phyloP scores from a whole-genome alignment of 2,888 invertebrate genomes.

The Stenotaenia linearis region DNA sequence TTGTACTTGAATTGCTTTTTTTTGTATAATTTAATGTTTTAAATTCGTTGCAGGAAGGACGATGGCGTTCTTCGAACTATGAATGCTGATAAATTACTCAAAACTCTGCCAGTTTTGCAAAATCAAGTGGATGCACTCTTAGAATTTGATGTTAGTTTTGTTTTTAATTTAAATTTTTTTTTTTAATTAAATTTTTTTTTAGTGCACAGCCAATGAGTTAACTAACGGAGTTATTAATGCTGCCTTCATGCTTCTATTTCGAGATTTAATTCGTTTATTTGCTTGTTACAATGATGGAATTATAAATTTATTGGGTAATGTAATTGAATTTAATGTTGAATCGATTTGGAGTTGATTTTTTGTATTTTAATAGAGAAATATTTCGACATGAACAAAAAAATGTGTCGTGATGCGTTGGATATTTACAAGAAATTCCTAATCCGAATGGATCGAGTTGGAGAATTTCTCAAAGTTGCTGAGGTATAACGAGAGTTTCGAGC shows the following conservation, averaged over 20 bases:
- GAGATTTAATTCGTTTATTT: constrained; percentile 97
- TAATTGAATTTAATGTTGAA: too few species aligned
- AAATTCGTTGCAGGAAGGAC: constrained; percentile 66
- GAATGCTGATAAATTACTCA: constrained; percentile 93
- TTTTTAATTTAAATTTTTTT: background rate
- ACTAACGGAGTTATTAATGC: constrained; percentile 98
- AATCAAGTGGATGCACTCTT: constrained; percentile 89
- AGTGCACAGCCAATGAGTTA: constrained; percentile 88
- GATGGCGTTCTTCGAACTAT: constrained; percentile 95
- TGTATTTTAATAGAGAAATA: constrained; percentile 96
- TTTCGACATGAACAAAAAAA: constrained; percentile 99
- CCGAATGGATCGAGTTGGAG: constrained; percentile 96
- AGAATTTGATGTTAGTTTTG: constrained; percentile 72
- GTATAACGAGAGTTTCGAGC: constrained; percentile 49
- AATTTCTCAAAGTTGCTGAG: constrained; percentile 78
- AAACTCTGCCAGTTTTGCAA: constrained; percentile 92
- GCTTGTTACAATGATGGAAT: constrained; percentile 99
- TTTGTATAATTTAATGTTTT: background rate
- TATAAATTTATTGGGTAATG: constrained; percentile 81
- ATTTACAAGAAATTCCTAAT: constrained; percentile 98
- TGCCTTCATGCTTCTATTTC: constrained; percentile 97
- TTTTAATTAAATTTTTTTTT: constrained; percentile 37
- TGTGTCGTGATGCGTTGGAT: constrained; percentile 94
- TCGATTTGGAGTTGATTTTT: too few species aligned
- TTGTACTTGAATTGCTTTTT: background rate